A percentile compares a stretch with the other conserved stretches of the same genome.
phyloP scores from a whole-genome alignment of 2,797 vertebrate genomes.

The Perodicticus potto region DNA sequence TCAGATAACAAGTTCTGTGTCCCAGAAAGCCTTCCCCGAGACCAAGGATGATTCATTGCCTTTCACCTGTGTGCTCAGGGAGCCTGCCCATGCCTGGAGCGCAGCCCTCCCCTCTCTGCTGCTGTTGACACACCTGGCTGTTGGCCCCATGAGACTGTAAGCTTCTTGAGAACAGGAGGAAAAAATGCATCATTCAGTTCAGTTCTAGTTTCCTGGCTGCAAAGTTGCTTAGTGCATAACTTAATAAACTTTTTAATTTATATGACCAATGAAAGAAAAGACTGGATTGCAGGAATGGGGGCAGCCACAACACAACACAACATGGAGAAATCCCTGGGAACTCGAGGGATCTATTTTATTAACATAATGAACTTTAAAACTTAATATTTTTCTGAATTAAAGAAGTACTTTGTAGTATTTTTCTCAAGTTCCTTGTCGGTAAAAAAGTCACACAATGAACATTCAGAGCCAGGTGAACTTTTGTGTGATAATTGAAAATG shows the following conservation, averaged over 20 bases:
- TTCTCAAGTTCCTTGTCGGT: neutral
- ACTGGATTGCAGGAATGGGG: neutral
- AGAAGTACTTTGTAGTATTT: neutral
- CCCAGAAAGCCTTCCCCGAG: neutral
- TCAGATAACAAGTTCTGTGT: neutral
- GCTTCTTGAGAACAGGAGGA: neutral
- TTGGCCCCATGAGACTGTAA: neutral
- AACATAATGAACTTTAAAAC: neutral
- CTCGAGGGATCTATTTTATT: conserved; percentile 5
- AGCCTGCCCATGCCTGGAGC: neutral
- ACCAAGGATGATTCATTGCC: neutral
- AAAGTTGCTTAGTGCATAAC: neutral
- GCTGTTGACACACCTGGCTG: neutral
- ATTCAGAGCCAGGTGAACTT: neutral
- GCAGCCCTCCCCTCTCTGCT: neutral
- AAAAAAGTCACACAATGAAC: neutral
- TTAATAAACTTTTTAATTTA: conserved; percentile 42
- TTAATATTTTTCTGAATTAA: conserved; percentile 59
- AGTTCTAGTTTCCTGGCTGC: neutral
- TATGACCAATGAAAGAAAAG: neutral
- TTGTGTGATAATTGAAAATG: neutral
- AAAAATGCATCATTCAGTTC: neutral
- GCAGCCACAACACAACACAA: neutral
- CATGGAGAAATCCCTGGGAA: neutral
- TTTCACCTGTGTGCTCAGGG: neutral